Percentiles rank a stretch among this genome's conserved stretches.
Evolutionary conservation across 2,797 vertebrate genomes (phyloP).

Genomic region (Momotus momota): DNA sequence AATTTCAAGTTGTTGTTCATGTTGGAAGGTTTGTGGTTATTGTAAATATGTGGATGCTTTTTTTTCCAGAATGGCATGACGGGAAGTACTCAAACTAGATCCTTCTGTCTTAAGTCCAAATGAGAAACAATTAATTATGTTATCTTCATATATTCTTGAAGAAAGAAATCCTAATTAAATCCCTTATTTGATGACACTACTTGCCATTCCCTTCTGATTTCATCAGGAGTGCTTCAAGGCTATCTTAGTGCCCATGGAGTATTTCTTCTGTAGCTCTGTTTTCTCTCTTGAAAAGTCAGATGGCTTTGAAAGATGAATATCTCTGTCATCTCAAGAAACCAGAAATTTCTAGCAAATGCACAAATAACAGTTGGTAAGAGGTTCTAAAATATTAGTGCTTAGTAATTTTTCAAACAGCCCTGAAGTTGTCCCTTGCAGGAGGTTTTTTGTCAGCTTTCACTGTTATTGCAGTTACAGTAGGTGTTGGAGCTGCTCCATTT

Average conservation of each 20-base stretch:
- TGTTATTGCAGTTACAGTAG: no score
- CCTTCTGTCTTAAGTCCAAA: not conserved
- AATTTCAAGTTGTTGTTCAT: not conserved
- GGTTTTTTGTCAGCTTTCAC: not conserved
- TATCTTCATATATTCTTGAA: not conserved
- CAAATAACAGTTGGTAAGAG: not conserved
- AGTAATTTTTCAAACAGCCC: not conserved
- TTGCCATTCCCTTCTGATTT: not conserved
- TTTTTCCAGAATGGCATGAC: rapidly evolving
- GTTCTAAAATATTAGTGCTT: not conserved
- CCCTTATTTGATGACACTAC: not conserved
- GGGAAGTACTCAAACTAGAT: not conserved
- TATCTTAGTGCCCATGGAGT: not conserved
- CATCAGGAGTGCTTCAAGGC: not conserved
- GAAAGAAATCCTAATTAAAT: not conserved
- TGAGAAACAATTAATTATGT: not conserved
- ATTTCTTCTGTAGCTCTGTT: rapidly evolving
- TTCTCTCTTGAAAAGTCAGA: not conserved
- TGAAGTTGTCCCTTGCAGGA: not conserved
- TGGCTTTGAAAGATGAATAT: not conserved
- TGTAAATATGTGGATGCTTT: not conserved
- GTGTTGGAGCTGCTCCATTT: no score
- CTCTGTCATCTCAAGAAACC: no score
- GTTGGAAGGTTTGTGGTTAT: not conserved
- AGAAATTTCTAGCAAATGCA: not conserved